A percentile compares a stretch with the other conserved stretches of the same genome.
Evolutionary conservation across 2,888 invertebrate species (phyloP).

Genomic region (Lasioglossum marginatum): DNA sequence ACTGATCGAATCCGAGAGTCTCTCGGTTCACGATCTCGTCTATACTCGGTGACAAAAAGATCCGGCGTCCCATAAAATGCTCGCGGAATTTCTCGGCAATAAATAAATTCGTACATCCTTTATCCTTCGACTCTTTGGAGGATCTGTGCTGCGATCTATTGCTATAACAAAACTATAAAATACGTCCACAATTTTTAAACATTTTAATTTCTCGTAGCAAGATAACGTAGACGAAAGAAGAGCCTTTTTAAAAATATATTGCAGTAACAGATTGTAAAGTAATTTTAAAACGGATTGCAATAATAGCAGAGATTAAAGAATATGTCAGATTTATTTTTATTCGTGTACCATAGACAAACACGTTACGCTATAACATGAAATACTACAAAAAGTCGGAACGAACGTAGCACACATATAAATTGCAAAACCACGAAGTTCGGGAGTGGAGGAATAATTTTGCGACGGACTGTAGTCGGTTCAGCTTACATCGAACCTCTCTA

Average conservation of each 20-base stretch:
- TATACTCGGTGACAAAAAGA: conserved; percentile 1
- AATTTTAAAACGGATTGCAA: too few species aligned
- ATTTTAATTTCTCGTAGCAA: neutral
- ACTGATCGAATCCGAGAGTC: conserved; percentile 4
- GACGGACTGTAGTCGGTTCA: neutral
- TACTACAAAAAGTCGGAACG: neutral
- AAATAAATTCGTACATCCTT: neutral
- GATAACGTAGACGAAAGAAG: neutral
- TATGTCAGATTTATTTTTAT: too few species aligned
- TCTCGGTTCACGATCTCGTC: neutral
- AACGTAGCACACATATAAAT: neutral
- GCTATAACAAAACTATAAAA: neutral
- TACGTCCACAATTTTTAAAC: neutral
- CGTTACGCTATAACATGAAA: too few species aligned
- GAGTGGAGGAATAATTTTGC: neutral
- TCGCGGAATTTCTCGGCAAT: neutral
- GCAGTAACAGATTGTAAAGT: too few species aligned
- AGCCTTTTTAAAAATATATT: neutral
- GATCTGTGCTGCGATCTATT: neutral
- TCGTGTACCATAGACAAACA: too few species aligned
- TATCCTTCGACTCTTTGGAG: neutral
- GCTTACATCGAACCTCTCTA: neutral
- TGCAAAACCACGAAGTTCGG: neutral
- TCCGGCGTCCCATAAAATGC: neutral
- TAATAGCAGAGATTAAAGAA: too few species aligned